Conservation (phyloP, 2,797 vertebrate genomes). For the Eulemur coronatus region DNA sequence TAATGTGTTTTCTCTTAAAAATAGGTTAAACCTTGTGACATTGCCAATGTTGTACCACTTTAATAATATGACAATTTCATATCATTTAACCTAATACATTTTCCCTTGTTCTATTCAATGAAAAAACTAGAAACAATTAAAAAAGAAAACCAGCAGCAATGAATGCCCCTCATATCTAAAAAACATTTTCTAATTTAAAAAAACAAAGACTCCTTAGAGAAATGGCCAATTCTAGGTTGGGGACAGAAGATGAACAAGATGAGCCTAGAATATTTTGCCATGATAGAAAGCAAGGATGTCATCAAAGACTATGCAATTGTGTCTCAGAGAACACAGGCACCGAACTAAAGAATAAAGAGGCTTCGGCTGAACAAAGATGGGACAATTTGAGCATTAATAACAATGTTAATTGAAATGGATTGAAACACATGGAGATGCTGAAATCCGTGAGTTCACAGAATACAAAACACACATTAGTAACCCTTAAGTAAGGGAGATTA, state of each 20-base stretch:
- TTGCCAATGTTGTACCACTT: not conserved
- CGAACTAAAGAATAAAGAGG: not conserved
- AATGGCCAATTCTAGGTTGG: not conserved
- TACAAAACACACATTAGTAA: not conserved
- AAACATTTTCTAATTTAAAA: not conserved
- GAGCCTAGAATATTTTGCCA: not conserved
- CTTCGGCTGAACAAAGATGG: not conserved
- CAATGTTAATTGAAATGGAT: not conserved
- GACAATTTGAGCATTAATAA: not conserved
- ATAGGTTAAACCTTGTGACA: not conserved
- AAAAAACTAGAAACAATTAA: not conserved
- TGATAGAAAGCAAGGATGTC: not conserved
- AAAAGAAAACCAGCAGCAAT: not conserved
- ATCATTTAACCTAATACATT: not conserved
- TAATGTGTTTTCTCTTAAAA: conserved; percentile 32
- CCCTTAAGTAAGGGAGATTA: not conserved
- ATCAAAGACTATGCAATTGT: not conserved
- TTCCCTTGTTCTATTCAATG: not conserved
- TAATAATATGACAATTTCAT: not conserved
- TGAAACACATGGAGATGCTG: not conserved
- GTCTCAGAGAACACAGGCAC: not conserved
- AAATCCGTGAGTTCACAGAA: not conserved
- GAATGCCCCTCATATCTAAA: not conserved
- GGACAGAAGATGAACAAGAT: not conserved
- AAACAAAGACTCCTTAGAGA: not conserved